A percentile compares a stretch with the other conserved stretches of the same genome.
phyloP scores from a whole-genome alignment of 2,797 vertebrate genomes.

The Typhlichthys eigenmanni region DNA sequence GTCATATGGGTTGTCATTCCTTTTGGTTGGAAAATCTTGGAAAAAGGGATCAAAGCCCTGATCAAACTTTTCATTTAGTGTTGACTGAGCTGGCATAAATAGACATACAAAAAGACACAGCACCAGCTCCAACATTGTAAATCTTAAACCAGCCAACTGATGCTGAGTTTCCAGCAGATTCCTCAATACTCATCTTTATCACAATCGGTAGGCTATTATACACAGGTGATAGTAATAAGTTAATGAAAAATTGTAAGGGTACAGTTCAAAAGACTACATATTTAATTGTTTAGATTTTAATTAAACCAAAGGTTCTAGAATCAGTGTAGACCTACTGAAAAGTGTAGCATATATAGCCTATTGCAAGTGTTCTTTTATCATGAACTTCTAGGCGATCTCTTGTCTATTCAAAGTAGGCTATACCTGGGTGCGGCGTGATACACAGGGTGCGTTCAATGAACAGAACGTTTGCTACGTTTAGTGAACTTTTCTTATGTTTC shows the following conservation, averaged over 20 bases:
- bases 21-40: conserved; percentile 25
- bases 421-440: conserved; percentile 18
- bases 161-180: not conserved
- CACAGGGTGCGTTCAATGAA: too few relatives aligned
- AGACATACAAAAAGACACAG: conserved; percentile 27
- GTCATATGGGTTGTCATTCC: conserved; percentile 19
- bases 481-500: too few relatives aligned
- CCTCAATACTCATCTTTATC: conserved; percentile 20
- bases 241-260: conserved; percentile 21
- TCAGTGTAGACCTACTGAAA: too few relatives aligned
- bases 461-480: too few relatives aligned
- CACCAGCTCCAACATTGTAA: conserved; percentile 14
- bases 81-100: conserved; percentile 13
- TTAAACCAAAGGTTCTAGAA: too few relatives aligned
- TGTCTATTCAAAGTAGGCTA: too few relatives aligned
- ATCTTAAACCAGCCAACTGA: not conserved
- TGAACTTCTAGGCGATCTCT: too few relatives aligned
- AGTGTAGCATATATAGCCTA: too few relatives aligned
- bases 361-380: too few relatives aligned
- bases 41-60: not conserved
- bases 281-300: too few relatives aligned
- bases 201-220: conserved; percentile 11
- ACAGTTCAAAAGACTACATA: not conserved
- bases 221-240: conserved; percentile 46
- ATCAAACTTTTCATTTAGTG: not conserved